A percentile compares a stretch with the other conserved stretches of the same genome.
Evolutionary conservation across 1,140 invertebrate species (phyloP).

Genomic region (Ceratitis capitata): DNA sequence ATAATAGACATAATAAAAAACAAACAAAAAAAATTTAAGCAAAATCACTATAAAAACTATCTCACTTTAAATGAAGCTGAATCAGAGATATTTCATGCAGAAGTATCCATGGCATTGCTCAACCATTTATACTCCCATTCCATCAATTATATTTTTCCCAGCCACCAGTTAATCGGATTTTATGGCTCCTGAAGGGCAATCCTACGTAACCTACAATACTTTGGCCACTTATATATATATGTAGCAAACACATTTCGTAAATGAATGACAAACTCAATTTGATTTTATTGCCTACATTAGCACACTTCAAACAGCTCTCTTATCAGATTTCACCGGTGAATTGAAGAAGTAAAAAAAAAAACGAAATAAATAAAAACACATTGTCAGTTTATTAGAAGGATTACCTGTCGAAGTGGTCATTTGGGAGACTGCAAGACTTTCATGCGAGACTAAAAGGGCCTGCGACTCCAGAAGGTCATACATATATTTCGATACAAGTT

Average conservation of each 20-base stretch:
- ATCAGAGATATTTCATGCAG: too few species aligned
- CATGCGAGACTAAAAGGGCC: not conserved
- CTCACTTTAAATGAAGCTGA: too few species aligned
- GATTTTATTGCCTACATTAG: conserved; percentile 6
- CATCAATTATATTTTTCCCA: too few species aligned
- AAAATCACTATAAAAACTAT: too few species aligned
- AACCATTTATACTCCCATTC: too few species aligned
- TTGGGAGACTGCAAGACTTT: not conserved
- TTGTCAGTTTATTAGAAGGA: not conserved
- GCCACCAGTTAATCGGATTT: not conserved
- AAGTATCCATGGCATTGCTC: too few species aligned
- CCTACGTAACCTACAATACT: not conserved
- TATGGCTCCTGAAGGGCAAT: not conserved
- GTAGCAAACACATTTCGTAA: not conserved
- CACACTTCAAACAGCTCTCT: not conserved
- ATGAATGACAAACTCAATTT: conserved; percentile 2
- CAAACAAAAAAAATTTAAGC: too few species aligned
- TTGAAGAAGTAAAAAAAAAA: not conserved
- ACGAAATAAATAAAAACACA: not conserved
- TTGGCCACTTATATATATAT: too few species aligned
- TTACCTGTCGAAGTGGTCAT: not conserved
- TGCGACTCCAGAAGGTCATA: not conserved
- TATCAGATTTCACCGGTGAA: not conserved
- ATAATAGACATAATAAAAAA: too few species aligned
- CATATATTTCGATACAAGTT: not conserved